Base-by-base conservation (phyloP, 1,140 invertebrate species). In the Oppia nitens region DNA sequence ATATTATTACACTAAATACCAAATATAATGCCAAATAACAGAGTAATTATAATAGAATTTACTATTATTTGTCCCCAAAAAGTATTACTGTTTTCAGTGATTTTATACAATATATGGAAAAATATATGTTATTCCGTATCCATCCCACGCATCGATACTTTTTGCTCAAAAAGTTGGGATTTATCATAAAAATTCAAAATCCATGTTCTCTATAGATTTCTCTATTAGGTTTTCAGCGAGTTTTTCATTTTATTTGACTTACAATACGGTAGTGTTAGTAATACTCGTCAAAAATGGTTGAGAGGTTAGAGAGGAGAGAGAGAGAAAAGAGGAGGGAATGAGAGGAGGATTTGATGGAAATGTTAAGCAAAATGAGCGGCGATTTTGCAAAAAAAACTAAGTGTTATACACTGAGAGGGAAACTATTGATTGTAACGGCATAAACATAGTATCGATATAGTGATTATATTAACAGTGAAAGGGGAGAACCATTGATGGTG, bases 321-420 rank as follows among this genome's bases (percentile, higher is more conserved):
- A 65, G 64, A 14, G 12, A 20, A 40, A 17, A 40, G 32, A 40
- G 32, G 32, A 40, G 32, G 32, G 32, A 40, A 40, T 40, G 17
- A 40, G 32, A 40, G 32, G 32, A 40, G 32, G 32, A 40, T 40
- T 40, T 40, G 6, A 40, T 40, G 6, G 32, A 40, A 40, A 40
- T n/a, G n/a, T 40, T 40, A 17, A 17, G 32, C 32, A 40, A 40
- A 40, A 40, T 9, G 17, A 17, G 17, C 32, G n/a, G n/a, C 32
- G 32, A 40, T 40, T 40, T 40, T 6, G 17, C 32, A 40, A 17
- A 40, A 40, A 40, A 17, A 40, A 40, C n/a, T n/a, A n/a, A n/a
- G n/a, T n/a, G n/a, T n/a, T n/a, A n/a, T n/a, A n/a, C n/a, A n/a
- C n/a, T 6, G 32, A 40, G 32, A 40, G 32, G 32, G 32, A 40